phyloP scores from a whole-genome alignment of 2,797 vertebrate genomes.

The Schizopygopsis malacanthus region DNA sequence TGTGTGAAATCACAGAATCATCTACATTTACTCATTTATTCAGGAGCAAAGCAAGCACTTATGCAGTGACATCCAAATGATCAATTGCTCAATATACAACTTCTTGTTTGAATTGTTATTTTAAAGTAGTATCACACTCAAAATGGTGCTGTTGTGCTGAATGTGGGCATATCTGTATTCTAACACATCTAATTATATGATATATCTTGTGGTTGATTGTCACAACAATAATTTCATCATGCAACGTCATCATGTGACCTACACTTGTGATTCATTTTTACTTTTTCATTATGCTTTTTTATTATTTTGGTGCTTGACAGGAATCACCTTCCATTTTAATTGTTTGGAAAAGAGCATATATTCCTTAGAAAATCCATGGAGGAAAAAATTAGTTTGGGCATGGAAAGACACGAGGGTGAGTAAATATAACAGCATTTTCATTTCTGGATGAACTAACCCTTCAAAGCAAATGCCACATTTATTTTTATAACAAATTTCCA shows the following conservation, averaged over 20 bases:
- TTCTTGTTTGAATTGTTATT: neutral
- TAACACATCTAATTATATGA: neutral
- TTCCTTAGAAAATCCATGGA: neutral
- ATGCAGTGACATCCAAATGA: neutral
- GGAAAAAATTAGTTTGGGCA: neutral
- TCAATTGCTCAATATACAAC: neutral
- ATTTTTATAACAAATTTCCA: conserved; percentile 23
- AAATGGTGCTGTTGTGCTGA: neutral
- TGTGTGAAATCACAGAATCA: neutral
- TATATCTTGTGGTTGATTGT: neutral
- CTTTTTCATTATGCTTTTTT: neutral
- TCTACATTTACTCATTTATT: neutral
- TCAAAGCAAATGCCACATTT: conserved; percentile 1
- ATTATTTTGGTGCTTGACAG: neutral
- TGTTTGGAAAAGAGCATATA: conserved; percentile 5
- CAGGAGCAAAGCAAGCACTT: neutral
- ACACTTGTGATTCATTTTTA: neutral
- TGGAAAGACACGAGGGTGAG: neutral
- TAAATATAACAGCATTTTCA: conserved; percentile 16
- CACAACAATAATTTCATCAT: neutral
- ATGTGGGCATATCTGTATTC: neutral
- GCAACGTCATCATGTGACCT: neutral
- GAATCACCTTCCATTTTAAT: neutral
- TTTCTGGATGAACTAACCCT: conserved; percentile 11
- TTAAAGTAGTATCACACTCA: neutral